These are phyloP conservation scores for Apostichopus californicus DNA, from an alignment of 35 echinoderm and acorn worm species.

Conservation along the genomic window DNA sequence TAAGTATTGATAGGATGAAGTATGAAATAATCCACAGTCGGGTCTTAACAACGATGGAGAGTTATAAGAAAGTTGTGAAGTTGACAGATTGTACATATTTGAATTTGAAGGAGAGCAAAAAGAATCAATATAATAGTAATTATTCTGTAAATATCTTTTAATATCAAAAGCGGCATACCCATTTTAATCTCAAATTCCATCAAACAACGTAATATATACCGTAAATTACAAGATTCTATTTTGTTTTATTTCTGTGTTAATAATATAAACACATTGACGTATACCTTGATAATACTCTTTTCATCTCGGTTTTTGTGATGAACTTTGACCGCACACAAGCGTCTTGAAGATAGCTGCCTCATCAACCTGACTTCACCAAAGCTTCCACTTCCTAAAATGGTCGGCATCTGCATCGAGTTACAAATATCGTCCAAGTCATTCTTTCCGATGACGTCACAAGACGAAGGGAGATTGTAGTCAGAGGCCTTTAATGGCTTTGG, in stretches of 20 bases:
- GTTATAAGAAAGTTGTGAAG: too few species aligned
- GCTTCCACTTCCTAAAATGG: background rate
- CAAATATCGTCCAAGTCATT: slow-evolving; percentile 9
- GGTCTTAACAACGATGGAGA: too few species aligned
- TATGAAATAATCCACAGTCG: too few species aligned
- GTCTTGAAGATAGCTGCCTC: background rate
- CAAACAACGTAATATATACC: background rate
- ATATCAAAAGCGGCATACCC: too few species aligned
- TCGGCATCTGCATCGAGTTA: background rate
- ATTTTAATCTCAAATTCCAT: background rate
- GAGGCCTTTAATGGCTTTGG: background rate
- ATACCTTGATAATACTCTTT: background rate
- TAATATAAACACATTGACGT: background rate
- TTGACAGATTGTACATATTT: too few species aligned
- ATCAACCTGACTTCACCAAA: slow-evolving; percentile 20
- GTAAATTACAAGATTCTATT: background rate
- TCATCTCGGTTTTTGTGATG: background rate
- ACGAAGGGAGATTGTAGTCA: background rate
- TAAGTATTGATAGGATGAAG: background rate
- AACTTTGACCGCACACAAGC: slow-evolving; percentile 27
- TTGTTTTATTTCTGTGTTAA: background rate
- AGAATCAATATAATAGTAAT: too few species aligned
- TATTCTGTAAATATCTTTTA: too few species aligned
- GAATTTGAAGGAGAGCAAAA: background rate
- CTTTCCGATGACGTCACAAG: background rate